Percentiles rank a stretch among this genome's conserved stretches.
Conservation (phyloP, 1,140 invertebrate genomes). For the Contarinia nasturtii region DNA sequence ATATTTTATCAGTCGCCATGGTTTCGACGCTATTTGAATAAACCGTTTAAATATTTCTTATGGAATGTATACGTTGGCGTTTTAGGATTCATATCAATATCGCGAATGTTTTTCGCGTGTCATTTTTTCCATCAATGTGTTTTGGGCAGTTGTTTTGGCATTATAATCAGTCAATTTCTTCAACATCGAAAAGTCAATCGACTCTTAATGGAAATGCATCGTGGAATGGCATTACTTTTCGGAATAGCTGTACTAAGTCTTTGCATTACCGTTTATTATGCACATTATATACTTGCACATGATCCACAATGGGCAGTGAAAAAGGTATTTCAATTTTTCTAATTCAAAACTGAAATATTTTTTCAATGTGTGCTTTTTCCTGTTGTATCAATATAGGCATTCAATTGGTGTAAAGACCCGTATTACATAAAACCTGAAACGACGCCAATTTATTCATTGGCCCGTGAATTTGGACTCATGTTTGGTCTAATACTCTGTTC, state of each 20-base stretch:
- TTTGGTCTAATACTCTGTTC: not conserved
- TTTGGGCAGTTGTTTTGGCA: not conserved
- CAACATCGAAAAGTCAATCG: not conserved
- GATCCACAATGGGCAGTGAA: not conserved
- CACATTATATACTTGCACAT: not conserved
- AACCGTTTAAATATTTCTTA: no score
- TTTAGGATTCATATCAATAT: not conserved
- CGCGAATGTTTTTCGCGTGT: slow-evolving; percentile 1
- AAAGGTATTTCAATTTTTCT: no score
- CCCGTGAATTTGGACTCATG: not conserved
- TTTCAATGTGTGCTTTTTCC: no score
- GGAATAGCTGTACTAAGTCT: not conserved
- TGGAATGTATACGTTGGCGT: not conserved
- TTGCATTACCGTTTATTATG: not conserved
- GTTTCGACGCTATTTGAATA: not conserved
- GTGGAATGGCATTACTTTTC: not conserved
- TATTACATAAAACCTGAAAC: not conserved
- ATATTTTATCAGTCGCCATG: not conserved
- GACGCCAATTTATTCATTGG: not conserved
- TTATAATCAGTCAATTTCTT: not conserved
- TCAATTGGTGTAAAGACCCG: not conserved
- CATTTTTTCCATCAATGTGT: slow-evolving; percentile 4
- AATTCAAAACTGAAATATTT: no score
- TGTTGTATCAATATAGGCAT: not conserved
- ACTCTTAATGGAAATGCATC: not conserved